phyloP scores from a whole-genome alignment of 2,113 vertebrate genomes.

The Grantiella picta region DNA sequence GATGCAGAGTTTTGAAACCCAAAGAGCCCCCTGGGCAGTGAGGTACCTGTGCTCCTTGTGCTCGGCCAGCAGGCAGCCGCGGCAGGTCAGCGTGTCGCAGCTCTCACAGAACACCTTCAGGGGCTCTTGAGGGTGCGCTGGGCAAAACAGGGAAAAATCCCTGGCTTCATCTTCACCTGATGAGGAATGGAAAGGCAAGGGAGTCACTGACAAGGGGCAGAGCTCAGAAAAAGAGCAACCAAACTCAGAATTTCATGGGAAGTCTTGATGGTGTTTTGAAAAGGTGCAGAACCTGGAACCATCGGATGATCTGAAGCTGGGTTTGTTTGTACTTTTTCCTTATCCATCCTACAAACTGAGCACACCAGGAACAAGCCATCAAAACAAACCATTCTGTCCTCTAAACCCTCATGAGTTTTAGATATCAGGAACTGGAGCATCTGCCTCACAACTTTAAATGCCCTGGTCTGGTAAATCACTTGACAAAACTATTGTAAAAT shows the following conservation, averaged over 20 bases:
- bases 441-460: neutral
- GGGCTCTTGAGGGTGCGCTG: slow-evolving; percentile 66
- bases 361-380: neutral
- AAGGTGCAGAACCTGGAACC: neutral
- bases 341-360: neutral
- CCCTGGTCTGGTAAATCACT: neutral
- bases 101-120: slow-evolving; percentile 79
- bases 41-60: slow-evolving; percentile 79
- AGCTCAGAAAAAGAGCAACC: neutral
- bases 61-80: slow-evolving; percentile 72
- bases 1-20: neutral
- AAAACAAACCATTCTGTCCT: neutral
- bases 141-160: slow-evolving; percentile 58
- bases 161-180: slow-evolving; percentile 46
- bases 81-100: slow-evolving; percentile 74
- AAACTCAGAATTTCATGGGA: neutral
- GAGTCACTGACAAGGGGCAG: neutral
- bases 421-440: neutral
- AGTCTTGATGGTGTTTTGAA: neutral
- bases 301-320: neutral
- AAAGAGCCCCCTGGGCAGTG: neutral
- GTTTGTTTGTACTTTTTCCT: neutral
- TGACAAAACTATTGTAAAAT: neutral
- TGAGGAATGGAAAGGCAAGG: slow-evolving; percentile 28
- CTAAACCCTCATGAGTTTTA: neutral